phyloP scores from a whole-genome alignment of 2,888 invertebrate genomes.

The Ochlodes sylvanus region DNA sequence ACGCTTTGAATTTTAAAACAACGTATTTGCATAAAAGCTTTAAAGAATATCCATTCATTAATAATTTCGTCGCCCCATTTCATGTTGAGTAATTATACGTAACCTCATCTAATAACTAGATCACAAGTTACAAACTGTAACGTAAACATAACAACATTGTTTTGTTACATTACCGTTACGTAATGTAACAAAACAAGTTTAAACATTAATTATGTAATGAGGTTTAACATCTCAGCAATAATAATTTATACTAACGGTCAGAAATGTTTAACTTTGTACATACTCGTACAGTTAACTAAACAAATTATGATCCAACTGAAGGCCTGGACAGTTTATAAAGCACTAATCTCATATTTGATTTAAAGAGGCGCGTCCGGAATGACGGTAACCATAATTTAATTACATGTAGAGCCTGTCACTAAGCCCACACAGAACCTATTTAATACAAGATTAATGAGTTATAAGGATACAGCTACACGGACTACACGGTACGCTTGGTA shows the following conservation, averaged over 20 bases:
- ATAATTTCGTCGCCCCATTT: neutral
- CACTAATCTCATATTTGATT: constrained; percentile 60
- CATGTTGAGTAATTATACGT: no score
- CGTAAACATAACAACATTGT: no score
- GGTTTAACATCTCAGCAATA: neutral
- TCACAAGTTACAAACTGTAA: neutral
- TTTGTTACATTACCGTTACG: neutral
- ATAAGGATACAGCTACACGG: constrained; percentile 54
- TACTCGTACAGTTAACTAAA: constrained; percentile 21
- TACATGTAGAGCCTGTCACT: constrained; percentile 71
- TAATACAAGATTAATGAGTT: constrained; percentile 77
- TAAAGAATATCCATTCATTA: constrained; percentile 3
- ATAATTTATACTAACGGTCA: neutral
- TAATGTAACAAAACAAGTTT: neutral
- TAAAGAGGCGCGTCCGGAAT: constrained; percentile 66
- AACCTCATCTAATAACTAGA: neutral
- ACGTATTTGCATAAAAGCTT: constrained; percentile 4
- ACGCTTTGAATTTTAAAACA: constrained; percentile 2
- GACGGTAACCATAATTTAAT: constrained; percentile 77
- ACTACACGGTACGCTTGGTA: constrained; percentile 45
- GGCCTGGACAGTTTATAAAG: constrained; percentile 29
- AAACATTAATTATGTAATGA: constrained; percentile 6
- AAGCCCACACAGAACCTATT: constrained; percentile 77
- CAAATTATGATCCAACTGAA: constrained; percentile 28
- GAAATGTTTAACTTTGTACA: constrained; percentile 12